Conservation (phyloP, 2,888 invertebrate genomes). For the Caenorhabditis zanzibari region DNA sequence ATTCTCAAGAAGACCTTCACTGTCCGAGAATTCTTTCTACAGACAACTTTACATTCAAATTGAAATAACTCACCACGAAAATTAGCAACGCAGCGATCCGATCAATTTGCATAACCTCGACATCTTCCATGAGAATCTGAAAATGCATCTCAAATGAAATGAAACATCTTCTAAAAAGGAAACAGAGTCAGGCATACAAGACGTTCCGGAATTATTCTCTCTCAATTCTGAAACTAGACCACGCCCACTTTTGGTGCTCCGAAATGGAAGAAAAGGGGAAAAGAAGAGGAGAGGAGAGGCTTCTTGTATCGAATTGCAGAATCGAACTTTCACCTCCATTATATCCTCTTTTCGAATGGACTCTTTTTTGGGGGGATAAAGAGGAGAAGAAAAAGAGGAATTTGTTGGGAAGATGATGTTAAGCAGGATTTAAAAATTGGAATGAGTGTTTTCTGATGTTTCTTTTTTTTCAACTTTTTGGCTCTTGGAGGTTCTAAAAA, state of each 20-base stretch:
- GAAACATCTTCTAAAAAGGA: not conserved
- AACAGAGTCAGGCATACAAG: not conserved
- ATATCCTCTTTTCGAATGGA: conserved; percentile 35
- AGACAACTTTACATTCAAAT: no score
- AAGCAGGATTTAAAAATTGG: not conserved
- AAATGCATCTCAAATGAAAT: not conserved
- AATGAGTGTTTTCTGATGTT: conserved; percentile 4
- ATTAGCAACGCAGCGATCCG: conserved; percentile 70
- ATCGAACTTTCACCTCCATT: conserved; percentile 60
- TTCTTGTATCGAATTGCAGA: conserved; percentile 56
- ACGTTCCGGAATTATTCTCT: conserved; percentile 12
- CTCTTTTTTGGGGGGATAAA: conserved; percentile 14
- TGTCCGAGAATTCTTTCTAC: no score
- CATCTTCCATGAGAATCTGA: conserved; percentile 66
- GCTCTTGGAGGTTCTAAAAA: not conserved
- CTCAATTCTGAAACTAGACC: conserved; percentile 21
- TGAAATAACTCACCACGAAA: conserved; percentile 61
- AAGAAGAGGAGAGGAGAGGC: conserved; percentile 11
- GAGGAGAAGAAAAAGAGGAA: conserved; percentile 11
- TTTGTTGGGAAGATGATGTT: conserved; percentile 5
- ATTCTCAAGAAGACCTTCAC: no score
- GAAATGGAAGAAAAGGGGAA: not conserved
- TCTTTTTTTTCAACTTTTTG: not conserved
- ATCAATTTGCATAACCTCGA: conserved; percentile 66
- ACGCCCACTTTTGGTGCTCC: conserved; percentile 52